Evolutionary conservation across 2,888 invertebrate species (phyloP).

Genomic region (Mayetiola destructor): DNA sequence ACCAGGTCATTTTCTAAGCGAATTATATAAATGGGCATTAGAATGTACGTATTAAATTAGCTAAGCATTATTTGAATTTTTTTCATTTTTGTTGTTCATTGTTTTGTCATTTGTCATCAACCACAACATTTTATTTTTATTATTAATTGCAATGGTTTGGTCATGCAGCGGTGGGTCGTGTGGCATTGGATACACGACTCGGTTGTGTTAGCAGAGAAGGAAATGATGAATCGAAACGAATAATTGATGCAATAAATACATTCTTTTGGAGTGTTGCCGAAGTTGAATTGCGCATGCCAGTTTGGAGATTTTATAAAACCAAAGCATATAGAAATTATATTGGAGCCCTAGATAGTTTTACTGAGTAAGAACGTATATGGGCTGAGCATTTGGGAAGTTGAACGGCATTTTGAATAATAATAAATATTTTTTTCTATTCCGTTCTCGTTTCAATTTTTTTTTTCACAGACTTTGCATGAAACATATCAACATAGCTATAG

Average conservation of each 20-base stretch:
- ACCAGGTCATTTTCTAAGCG: conserved; percentile 51
- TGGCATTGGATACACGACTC: conserved; percentile 65
- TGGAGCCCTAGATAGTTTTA: conserved; percentile 54
- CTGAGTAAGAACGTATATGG: conserved; percentile 40
- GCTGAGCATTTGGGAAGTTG: background rate
- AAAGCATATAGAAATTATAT: conserved; percentile 56
- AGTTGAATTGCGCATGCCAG: conserved; percentile 56
- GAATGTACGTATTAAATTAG: conserved; percentile 49
- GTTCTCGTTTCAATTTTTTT: conserved; percentile 2
- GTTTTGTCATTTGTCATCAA: background rate
- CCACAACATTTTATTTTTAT: no score
- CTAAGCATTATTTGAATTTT: background rate
- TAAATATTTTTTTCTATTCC: background rate
- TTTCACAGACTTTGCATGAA: conserved; percentile 41
- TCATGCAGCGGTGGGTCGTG: conserved; percentile 58
- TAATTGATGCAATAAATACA: conserved; percentile 61
- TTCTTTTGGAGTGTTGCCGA: conserved; percentile 65
- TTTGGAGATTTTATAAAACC: conserved; percentile 60
- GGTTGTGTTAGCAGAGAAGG: conserved; percentile 47
- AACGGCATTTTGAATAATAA: background rate
- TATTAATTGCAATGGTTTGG: no score
- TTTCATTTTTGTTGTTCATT: background rate
- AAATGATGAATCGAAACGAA: conserved; percentile 53
- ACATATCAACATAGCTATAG: conserved; percentile 41
- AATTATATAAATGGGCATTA: conserved; percentile 66